A percentile compares a stretch with the other conserved stretches of the same genome.
These are phyloP conservation scores for Sceloporus undulatus DNA, from an alignment of 2,113 vertebrate species.

Conservation along the genomic window DNA sequence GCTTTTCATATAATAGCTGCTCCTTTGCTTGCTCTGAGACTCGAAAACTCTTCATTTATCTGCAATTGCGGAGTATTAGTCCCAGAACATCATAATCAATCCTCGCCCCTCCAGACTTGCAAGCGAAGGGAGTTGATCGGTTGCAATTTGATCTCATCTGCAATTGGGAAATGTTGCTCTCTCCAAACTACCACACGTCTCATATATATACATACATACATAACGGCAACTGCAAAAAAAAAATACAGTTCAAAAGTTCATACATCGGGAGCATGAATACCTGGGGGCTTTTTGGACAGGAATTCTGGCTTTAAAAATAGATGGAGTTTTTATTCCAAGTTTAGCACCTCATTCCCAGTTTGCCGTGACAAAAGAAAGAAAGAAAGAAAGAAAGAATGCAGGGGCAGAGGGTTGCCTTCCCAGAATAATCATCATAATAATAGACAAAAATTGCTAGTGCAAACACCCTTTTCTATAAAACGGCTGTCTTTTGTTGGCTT, in stretches of 20 bases:
- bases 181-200: slow-evolving; percentile 31
- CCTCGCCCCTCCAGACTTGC: slow-evolving; percentile 25
- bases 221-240: not conserved
- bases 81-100: slow-evolving; percentile 54
- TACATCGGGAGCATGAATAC: not conserved
- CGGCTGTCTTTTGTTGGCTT: not conserved
- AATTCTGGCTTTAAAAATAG: slow-evolving; percentile 17
- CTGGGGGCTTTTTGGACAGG: not conserved
- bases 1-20: slow-evolving; percentile 52
- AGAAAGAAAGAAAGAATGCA: not conserved
- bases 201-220: not conserved
- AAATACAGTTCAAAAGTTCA: slow-evolving; percentile 60
- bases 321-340: not conserved
- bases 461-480: not conserved
- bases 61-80: slow-evolving; percentile 61
- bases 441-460: not conserved
- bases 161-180: slow-evolving; percentile 56
- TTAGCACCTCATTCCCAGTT: too few species aligned
- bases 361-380: not conserved
- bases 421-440: not conserved
- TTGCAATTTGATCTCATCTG: slow-evolving; percentile 59
- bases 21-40: slow-evolving; percentile 50
- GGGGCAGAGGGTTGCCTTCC: not conserved
- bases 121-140: slow-evolving; percentile 44
- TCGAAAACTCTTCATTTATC: slow-evolving; percentile 46